phyloP scores from a whole-genome alignment of 2,888 invertebrate species.

The Trichogramma dendrolimi region DNA sequence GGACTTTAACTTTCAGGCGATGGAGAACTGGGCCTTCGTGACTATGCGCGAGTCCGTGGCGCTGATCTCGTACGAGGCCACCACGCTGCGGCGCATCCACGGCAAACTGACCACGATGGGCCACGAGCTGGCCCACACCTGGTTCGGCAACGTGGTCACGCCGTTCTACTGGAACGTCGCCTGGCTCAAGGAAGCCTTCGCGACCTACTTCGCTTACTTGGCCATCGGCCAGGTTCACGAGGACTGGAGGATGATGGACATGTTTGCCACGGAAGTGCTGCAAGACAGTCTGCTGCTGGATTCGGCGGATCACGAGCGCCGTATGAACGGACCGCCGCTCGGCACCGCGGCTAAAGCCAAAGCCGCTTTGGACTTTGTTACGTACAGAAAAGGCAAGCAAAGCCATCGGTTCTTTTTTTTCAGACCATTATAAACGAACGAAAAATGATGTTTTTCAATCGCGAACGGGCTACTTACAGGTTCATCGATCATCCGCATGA shows the following conservation, averaged over 20 bases:
- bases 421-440: not conserved
- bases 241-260: constrained; percentile 55
- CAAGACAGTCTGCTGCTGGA: constrained; percentile 52
- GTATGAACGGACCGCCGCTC: constrained; percentile 57
- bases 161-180: constrained; percentile 66
- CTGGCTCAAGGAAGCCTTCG: constrained; percentile 76
- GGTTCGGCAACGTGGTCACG: constrained; percentile 71
- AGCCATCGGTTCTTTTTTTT: not conserved
- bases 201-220: constrained; percentile 55
- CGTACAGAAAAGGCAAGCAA: constrained; percentile 60
- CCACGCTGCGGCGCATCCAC: constrained; percentile 34
- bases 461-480: constrained; percentile 25
- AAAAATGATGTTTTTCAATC: not conserved
- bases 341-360: constrained; percentile 55
- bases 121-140: constrained; percentile 63
- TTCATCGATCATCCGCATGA: constrained; percentile 40
- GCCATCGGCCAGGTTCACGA: constrained; percentile 41
- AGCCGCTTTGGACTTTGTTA: constrained; percentile 59
- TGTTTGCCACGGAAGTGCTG: constrained; percentile 53
- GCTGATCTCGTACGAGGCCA: constrained; percentile 25
- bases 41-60: constrained; percentile 59
- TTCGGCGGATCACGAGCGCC: constrained; percentile 52
- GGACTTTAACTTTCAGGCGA: constrained; percentile 79
- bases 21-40: constrained; percentile 92
- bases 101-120: constrained; percentile 37